phyloP scores from a whole-genome alignment of 2,797 vertebrate species.

The Hyperoplus immaculatus region DNA sequence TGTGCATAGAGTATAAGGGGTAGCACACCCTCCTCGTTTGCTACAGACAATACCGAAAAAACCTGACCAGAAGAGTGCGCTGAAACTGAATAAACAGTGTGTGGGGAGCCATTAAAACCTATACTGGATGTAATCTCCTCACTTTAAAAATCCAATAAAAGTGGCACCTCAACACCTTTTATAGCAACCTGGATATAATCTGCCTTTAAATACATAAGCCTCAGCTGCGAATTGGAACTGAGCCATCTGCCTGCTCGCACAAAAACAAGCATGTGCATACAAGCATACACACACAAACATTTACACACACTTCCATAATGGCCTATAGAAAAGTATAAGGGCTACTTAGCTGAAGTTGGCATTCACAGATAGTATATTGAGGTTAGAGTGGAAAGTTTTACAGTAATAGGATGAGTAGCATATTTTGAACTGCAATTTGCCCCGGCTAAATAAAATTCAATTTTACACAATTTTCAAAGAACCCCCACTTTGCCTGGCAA shows the following conservation, averaged over 20 bases:
- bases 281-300: slow-evolving; percentile 4
- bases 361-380: slow-evolving; percentile 62
- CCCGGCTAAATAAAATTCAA: slow-evolving; percentile 68
- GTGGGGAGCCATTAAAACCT: slow-evolving; percentile 70
- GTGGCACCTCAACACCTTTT: slow-evolving; percentile 80
- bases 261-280: slow-evolving; percentile 30
- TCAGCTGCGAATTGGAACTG: slow-evolving; percentile 66
- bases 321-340: slow-evolving; percentile 56
- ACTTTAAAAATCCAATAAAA: slow-evolving; percentile 80
- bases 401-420: slow-evolving; percentile 67
- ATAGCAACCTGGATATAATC: slow-evolving; percentile 74
- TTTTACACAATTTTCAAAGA: slow-evolving; percentile 64
- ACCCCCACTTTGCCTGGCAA: slow-evolving; percentile 40
- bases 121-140: slow-evolving; percentile 70
- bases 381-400: slow-evolving; percentile 53
- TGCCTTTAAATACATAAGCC: slow-evolving; percentile 73
- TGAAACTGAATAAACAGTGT: slow-evolving; percentile 61
- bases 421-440: slow-evolving; percentile 63
- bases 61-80: slow-evolving; percentile 58
- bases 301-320: slow-evolving; percentile 35
- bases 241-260: slow-evolving; percentile 59
- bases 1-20: slow-evolving; percentile 45
- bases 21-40: slow-evolving; percentile 39
- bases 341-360: slow-evolving; percentile 58
- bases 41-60: slow-evolving; percentile 52